Conservation (phyloP, 2,113 vertebrate species). For the Podarcis raffonei region DNA sequence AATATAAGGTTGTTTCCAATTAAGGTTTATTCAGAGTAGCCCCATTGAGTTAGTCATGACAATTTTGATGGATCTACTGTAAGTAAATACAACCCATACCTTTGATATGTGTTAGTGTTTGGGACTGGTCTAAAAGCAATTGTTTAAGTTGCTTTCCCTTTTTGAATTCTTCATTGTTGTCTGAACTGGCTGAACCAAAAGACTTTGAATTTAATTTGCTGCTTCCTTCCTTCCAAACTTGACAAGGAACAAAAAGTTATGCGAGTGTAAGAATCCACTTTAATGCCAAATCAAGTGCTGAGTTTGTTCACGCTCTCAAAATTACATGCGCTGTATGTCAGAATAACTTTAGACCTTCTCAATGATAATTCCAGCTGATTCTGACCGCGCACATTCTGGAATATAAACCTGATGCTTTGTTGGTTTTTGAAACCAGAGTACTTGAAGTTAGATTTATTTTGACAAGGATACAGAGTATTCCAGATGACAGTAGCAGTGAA, state of each 20-base stretch:
- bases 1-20: too few species aligned
- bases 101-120: neutral
- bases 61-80: too few species aligned
- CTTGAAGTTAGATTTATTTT: constrained; percentile 11
- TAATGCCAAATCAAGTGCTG: neutral
- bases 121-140: neutral
- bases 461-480: neutral
- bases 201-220: neutral
- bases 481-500: neutral
- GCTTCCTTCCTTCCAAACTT: constrained; percentile 24
- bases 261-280: neutral
- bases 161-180: neutral
- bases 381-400: neutral
- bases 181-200: neutral
- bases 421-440: constrained; percentile 7
- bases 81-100: too few species aligned
- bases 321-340: neutral
- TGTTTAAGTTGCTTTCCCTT: neutral
- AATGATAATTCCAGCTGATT: neutral
- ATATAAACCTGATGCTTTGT: constrained; percentile 2
- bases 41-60: too few species aligned
- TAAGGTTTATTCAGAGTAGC: too few species aligned
- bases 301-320: constrained; percentile 15
- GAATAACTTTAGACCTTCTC: neutral
- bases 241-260: constrained; percentile 9